These are phyloP conservation scores for Neosalanx taihuensis DNA, from an alignment of 2,797 vertebrate species.

Conservation along the genomic window DNA sequence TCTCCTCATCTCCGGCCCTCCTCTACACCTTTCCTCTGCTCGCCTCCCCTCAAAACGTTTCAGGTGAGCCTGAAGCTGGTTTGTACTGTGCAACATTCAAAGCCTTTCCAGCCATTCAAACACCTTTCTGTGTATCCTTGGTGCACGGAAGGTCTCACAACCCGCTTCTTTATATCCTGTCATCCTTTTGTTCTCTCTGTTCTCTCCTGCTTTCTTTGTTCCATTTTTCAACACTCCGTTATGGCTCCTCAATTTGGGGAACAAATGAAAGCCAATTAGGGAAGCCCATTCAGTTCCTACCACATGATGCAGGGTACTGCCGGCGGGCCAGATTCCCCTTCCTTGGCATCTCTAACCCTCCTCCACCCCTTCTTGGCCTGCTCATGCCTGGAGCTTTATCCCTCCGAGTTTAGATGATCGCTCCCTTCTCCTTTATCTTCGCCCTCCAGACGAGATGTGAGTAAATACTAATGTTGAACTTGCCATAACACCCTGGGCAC, in stretches of 20 bases:
- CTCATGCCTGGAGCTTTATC: not conserved
- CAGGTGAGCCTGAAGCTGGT: too few relatives aligned
- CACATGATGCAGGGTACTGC: conserved; percentile 19
- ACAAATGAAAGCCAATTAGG: conserved; percentile 57
- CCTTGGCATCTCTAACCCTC: conserved; percentile 3
- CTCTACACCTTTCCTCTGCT: too few relatives aligned
- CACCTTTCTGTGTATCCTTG: not conserved
- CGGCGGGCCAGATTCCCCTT: conserved; percentile 28
- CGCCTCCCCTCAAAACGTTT: not conserved
- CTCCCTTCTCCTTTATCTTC: conserved; percentile 22
- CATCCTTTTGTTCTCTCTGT: conserved; percentile 25
- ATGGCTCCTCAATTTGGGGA: conserved; percentile 46
- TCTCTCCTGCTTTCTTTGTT: conserved; percentile 30
- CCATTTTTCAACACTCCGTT: conserved; percentile 34
- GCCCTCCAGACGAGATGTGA: conserved; percentile 8
- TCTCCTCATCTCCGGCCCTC: too few relatives aligned
- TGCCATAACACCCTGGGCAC: conserved; percentile 31
- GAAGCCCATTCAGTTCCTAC: conserved; percentile 32
- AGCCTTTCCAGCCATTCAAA: too few relatives aligned
- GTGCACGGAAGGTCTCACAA: too few relatives aligned
- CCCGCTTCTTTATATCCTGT: not conserved
- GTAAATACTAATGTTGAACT: not conserved
- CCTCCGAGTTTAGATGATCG: not conserved
- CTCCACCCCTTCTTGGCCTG: too few relatives aligned
- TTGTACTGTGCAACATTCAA: too few relatives aligned